phyloP scores from a whole-genome alignment of 2,888 invertebrate genomes.

The Tiliacea aurago region DNA sequence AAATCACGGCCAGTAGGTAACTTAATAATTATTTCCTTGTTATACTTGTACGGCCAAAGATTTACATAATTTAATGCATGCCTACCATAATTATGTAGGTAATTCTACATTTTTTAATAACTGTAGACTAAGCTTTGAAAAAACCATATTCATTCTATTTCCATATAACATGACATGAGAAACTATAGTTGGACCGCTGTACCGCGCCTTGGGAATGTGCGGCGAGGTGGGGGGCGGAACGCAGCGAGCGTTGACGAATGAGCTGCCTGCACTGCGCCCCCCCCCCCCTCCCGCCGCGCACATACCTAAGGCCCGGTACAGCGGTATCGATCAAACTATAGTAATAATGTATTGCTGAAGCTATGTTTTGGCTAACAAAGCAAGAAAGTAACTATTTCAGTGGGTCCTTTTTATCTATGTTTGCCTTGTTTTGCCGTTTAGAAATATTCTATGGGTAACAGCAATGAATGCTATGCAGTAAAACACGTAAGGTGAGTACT shows the following conservation, averaged over 20 bases:
- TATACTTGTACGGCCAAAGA: constrained; percentile 58
- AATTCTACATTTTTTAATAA: constrained; percentile 11
- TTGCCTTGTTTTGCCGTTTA: constrained; percentile 17
- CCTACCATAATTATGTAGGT: constrained; percentile 1
- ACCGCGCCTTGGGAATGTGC: too few species aligned
- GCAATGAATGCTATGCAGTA: constrained; percentile 19
- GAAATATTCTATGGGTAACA: constrained; percentile 29
- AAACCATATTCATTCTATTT: background rate
- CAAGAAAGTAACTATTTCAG: constrained; percentile 12
- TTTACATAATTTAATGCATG: constrained; percentile 46
- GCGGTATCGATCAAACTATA: background rate
- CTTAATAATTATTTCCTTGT: constrained; percentile 29
- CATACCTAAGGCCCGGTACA: too few species aligned
- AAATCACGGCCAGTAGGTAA: constrained; percentile 61
- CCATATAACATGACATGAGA: background rate
- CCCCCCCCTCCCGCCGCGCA: too few species aligned
- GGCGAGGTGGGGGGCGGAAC: too few species aligned
- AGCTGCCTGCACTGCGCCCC: too few species aligned
- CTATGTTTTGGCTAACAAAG: background rate
- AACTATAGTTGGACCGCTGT: background rate
- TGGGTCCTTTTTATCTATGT: constrained; percentile 22
- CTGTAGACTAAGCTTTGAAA: background rate
- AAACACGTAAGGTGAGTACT: constrained; percentile 51
- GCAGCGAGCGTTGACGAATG: too few species aligned
- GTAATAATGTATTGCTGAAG: constrained; percentile 8